Conservation (phyloP, 2,888 invertebrate genomes). For the Epinotia nisella region DNA sequence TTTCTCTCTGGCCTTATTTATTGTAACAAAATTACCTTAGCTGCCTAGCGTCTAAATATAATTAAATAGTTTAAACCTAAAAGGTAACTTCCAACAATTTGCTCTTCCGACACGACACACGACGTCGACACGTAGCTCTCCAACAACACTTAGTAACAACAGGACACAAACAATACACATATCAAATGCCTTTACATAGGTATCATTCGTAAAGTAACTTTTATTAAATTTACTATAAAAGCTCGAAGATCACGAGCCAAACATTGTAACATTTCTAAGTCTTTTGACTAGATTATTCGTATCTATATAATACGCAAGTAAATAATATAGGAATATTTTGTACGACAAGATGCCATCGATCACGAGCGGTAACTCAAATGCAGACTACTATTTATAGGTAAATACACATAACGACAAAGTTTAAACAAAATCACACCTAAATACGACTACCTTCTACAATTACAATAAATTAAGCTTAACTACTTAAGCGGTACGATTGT, state of each 20-base stretch:
- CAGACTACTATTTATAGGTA: constrained; percentile 75
- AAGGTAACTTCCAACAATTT: constrained; percentile 81
- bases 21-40: constrained; percentile 75
- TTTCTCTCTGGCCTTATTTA: constrained; percentile 76
- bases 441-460: constrained; percentile 66
- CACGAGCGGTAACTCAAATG: constrained; percentile 85
- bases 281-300: constrained; percentile 84
- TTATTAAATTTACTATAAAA: constrained; percentile 74
- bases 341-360: constrained; percentile 85
- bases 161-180: constrained; percentile 65
- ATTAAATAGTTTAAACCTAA: constrained; percentile 79
- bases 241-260: constrained; percentile 76
- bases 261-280: constrained; percentile 81
- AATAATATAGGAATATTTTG: constrained; percentile 85
- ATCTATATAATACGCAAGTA: constrained; percentile 81
- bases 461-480: constrained; percentile 81
- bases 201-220: constrained; percentile 59
- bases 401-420: constrained; percentile 68
- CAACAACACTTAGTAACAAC: constrained; percentile 52
- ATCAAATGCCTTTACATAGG: constrained; percentile 71
- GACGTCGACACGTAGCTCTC: constrained; percentile 36
- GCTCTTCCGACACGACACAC: constrained; percentile 26
- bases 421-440: constrained; percentile 81
- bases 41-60: constrained; percentile 77
- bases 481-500: constrained; percentile 70